Percentiles rank a stretch among this genome's conserved stretches.
Evolutionary conservation across 2,797 vertebrate species (phyloP).

Genomic region (Falco rusticolus): DNA sequence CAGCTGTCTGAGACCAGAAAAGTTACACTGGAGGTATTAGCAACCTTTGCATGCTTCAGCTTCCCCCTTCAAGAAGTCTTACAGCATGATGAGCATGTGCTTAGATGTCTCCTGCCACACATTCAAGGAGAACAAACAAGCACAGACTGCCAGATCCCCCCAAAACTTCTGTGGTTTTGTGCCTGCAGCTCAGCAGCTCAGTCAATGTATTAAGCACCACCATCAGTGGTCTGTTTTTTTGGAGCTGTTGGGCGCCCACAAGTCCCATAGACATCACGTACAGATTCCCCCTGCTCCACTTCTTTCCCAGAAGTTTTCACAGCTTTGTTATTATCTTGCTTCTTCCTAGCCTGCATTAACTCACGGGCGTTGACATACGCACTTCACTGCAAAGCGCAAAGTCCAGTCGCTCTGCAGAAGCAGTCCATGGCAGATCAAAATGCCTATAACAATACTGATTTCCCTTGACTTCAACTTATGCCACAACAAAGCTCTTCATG

Average conservation of each 20-base stretch:
- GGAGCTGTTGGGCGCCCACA: neutral
- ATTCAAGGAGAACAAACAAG: neutral
- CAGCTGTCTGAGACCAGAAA: neutral
- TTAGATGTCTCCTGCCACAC: neutral
- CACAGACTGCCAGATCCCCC: neutral
- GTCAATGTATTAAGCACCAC: neutral
- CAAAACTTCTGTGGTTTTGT: neutral
- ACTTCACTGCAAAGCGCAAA: neutral
- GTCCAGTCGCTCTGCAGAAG: slow-evolving; percentile 3
- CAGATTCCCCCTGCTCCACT: neutral
- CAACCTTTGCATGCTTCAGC: neutral
- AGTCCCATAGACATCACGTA: neutral
- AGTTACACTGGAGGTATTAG: neutral
- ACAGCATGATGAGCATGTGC: neutral
- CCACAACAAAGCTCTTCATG: slow-evolving; percentile 32
- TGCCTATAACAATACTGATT: neutral
- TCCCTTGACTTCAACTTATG: neutral
- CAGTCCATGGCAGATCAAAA: slow-evolving; percentile 20
- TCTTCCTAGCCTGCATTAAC: neutral
- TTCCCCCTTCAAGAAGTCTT: neutral
- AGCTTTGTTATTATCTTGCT: neutral
- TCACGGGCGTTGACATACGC: neutral
- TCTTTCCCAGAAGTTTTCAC: neutral
- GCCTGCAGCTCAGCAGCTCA: neutral
- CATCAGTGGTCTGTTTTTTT: neutral